phyloP scores from a whole-genome alignment of 2,888 invertebrate genomes.

The Xanthia icteritia region DNA sequence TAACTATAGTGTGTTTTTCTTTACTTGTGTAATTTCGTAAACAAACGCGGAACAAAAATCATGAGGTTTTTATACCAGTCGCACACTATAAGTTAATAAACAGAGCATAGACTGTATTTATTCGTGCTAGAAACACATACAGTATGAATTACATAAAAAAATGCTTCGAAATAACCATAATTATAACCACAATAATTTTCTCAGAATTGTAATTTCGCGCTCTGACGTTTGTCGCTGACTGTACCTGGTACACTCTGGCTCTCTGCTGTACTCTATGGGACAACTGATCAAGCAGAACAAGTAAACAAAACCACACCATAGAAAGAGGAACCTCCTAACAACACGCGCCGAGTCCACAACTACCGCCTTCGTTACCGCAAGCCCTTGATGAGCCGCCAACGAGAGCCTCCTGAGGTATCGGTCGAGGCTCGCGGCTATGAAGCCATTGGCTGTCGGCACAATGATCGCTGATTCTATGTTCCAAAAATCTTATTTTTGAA shows the following conservation, averaged over 20 bases:
- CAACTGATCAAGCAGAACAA: not conserved
- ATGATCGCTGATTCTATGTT: not conserved
- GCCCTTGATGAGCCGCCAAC: not conserved
- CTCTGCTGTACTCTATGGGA: too few species aligned
- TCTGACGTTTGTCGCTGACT: not conserved
- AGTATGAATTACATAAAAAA: not conserved
- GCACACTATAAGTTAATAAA: too few species aligned
- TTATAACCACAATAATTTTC: not conserved
- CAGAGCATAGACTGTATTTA: too few species aligned
- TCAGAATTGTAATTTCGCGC: not conserved
- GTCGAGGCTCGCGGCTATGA: too few species aligned
- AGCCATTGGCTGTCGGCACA: not conserved
- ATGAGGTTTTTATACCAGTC: not conserved
- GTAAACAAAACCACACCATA: not conserved
- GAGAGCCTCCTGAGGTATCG: not conserved
- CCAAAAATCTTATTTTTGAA: not conserved
- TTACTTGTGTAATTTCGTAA: not conserved
- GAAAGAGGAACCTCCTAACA: conserved; percentile 9
- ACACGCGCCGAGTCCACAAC: not conserved
- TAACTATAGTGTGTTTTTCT: not conserved
- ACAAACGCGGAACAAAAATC: not conserved
- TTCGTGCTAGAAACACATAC: not conserved
- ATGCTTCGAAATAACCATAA: not conserved
- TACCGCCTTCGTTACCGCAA: too few species aligned
- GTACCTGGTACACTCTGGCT: not conserved